Evolutionary conservation across 2,888 invertebrate species (phyloP).

Genomic region (Spodoptera exigua): DNA sequence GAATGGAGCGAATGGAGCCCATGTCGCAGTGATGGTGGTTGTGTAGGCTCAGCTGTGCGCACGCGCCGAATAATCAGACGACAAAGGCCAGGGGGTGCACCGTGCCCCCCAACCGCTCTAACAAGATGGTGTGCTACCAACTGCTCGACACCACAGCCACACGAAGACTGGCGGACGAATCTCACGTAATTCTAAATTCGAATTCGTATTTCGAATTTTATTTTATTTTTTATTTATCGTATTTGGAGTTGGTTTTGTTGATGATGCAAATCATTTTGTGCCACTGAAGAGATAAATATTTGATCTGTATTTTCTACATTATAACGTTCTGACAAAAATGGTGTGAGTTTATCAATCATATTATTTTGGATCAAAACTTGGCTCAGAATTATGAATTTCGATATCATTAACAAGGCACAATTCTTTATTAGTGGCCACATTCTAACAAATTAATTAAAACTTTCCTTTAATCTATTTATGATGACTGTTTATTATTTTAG

Average conservation of each 20-base stretch:
- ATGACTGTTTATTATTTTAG: constrained; percentile 67
- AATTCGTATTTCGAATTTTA: constrained; percentile 33
- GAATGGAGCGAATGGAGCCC: constrained; percentile 96
- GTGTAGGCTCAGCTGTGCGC: constrained; percentile 96
- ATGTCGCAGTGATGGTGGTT: constrained; percentile 96
- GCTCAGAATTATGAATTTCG: constrained; percentile 26
- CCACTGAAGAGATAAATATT: too few relatives aligned
- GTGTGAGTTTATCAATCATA: neutral
- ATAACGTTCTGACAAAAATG: neutral
- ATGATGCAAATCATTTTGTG: too few relatives aligned
- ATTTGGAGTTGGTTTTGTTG: constrained; percentile 35
- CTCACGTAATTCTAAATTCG: constrained; percentile 76
- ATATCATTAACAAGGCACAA: constrained; percentile 40
- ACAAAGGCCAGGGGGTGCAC: constrained; percentile 93
- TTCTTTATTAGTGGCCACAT: constrained; percentile 42
- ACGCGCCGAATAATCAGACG: constrained; percentile 93
- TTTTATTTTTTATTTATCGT: constrained; percentile 23
- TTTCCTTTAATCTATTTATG: constrained; percentile 55
- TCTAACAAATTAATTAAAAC: constrained; percentile 34
- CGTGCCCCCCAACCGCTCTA: constrained; percentile 95
- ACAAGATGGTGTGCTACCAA: constrained; percentile 96
- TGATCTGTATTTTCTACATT: too few relatives aligned
- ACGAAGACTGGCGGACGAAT: constrained; percentile 82
- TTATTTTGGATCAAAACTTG: constrained; percentile 19
- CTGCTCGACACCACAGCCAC: constrained; percentile 72